Percentiles rank a stretch among this genome's conserved stretches.
Evolutionary conservation across 2,888 invertebrate genomes (phyloP).

Genomic region (Sminthurinus aureus): DNA sequence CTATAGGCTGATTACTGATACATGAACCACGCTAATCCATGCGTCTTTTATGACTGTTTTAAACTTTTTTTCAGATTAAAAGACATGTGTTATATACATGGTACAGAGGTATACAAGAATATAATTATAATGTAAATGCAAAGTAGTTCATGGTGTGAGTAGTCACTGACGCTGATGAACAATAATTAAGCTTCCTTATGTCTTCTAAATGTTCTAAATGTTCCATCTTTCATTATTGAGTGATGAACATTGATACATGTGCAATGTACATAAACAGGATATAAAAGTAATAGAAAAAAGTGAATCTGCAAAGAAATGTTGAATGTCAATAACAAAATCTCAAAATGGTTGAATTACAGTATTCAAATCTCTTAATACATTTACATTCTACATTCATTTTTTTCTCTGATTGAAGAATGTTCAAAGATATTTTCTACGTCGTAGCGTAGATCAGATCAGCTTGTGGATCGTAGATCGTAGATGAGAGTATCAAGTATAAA

Average conservation of each 20-base stretch:
- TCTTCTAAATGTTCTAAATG: background rate
- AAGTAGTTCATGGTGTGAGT: background rate
- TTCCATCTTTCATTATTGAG: background rate
- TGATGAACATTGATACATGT: too few species aligned
- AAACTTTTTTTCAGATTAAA: background rate
- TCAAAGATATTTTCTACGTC: background rate
- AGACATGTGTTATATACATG: background rate
- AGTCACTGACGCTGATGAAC: background rate
- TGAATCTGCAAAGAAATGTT: conserved; percentile 8
- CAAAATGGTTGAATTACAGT: too few species aligned
- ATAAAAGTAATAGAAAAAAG: background rate
- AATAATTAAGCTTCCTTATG: background rate
- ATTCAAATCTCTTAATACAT: background rate
- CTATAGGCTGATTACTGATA: too few species aligned
- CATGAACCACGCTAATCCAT: too few species aligned
- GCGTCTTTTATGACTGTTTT: too few species aligned
- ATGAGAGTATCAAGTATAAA: background rate
- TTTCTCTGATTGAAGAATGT: background rate
- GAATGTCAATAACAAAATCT: conserved; percentile 15
- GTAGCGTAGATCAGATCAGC: conserved; percentile 1
- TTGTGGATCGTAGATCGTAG: too few species aligned
- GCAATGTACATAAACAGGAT: too few species aligned
- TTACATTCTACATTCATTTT: background rate
- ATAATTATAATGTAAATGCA: background rate
- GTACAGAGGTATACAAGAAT: background rate